Evolutionary conservation across 2,113 vertebrate species (phyloP).

Genomic region (Peromyscus polionotus): DNA sequence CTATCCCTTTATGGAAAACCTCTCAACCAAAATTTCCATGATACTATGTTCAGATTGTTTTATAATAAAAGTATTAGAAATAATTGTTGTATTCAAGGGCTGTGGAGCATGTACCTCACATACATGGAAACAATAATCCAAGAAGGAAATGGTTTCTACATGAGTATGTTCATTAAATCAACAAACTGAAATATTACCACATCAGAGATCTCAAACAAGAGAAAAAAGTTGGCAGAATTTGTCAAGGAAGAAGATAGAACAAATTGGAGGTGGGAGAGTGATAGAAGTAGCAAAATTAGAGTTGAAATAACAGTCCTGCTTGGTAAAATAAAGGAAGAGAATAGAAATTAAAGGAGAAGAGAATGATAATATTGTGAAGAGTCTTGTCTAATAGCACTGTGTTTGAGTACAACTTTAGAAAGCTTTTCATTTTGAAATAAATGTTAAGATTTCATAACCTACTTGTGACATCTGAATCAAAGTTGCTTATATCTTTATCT

Average conservation of each 20-base stretch:
- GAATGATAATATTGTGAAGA: background rate
- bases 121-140: slow-evolving; percentile 37
- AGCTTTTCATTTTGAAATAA: slow-evolving; percentile 58
- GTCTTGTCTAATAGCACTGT: background rate
- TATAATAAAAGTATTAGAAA: background rate
- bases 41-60: background rate
- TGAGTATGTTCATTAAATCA: slow-evolving; percentile 47
- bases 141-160: slow-evolving; percentile 43
- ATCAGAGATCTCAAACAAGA: slow-evolving; percentile 25
- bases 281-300: slow-evolving; percentile 5
- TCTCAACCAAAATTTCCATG: background rate
- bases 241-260: slow-evolving; percentile 37
- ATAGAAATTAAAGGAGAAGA: slow-evolving; percentile 18
- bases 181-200: background rate
- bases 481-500: slow-evolving; percentile 44
- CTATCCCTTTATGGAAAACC: slow-evolving; percentile 2
- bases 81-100: background rate
- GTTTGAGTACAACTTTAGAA: slow-evolving; percentile 15
- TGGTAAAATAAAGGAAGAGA: slow-evolving; percentile 1
- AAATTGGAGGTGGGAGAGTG: background rate
- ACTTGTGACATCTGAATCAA: slow-evolving; percentile 54
- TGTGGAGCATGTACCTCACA: slow-evolving; percentile 21
- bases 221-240: background rate
- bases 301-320: slow-evolving; percentile 44
- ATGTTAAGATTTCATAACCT: slow-evolving; percentile 57